Conservation (phyloP, 2,113 vertebrate species). For the Pantherophis guttatus region DNA sequence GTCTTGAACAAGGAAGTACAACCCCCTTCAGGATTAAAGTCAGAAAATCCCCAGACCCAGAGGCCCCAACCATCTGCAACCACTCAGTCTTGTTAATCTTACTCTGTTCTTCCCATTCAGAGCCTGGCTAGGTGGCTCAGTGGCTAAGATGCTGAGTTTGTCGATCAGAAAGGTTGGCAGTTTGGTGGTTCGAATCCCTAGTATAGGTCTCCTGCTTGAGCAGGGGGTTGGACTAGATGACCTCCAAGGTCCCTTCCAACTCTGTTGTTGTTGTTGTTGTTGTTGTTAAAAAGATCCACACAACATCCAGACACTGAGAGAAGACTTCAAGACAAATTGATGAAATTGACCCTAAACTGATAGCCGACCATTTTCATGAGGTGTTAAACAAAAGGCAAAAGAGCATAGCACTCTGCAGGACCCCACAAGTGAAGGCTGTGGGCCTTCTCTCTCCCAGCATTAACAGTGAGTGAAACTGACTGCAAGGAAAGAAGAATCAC, state of each 20-base stretch:
- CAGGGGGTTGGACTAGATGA: too few species aligned
- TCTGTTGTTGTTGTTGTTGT: too few species aligned
- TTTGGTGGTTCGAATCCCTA: too few species aligned
- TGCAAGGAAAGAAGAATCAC: not conserved
- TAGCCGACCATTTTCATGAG: not conserved
- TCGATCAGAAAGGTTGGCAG: too few species aligned
- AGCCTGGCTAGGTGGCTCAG: too few species aligned
- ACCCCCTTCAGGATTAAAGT: not conserved
- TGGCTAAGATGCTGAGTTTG: too few species aligned
- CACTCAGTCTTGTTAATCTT: not conserved
- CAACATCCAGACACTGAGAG: not conserved
- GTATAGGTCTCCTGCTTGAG: too few species aligned
- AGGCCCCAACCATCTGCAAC: not conserved
- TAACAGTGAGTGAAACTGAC: not conserved
- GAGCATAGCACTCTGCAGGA: not conserved
- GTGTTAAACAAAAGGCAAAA: not conserved
- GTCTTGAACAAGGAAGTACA: not conserved
- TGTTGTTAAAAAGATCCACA: not conserved
- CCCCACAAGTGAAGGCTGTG: not conserved
- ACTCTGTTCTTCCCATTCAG: not conserved
- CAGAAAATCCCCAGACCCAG: not conserved
- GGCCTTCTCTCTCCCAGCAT: not conserved
- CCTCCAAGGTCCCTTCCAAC: too few species aligned
- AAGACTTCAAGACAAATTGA: not conserved
- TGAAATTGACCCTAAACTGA: not conserved